Evolutionary conservation across 2,888 invertebrate genomes (phyloP).

Genomic region (Nasonovia ribisnigri): DNA sequence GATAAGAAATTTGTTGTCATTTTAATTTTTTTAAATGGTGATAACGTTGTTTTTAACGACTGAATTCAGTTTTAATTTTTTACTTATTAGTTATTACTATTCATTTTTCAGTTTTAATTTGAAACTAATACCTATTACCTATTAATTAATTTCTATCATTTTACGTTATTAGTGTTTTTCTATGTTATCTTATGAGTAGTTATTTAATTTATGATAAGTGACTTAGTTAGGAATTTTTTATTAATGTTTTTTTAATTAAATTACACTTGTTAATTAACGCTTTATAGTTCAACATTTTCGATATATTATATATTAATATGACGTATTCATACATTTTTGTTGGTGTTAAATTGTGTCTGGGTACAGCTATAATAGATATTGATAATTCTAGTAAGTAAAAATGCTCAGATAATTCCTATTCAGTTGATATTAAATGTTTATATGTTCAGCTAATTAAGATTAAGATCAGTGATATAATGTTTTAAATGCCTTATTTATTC

Average conservation of each 20-base stretch:
- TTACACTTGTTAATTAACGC: background rate
- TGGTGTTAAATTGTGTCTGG: background rate
- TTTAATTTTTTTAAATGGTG: conserved; percentile 27
- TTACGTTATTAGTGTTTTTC: background rate
- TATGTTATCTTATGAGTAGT: background rate
- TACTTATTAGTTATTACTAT: background rate
- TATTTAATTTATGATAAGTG: background rate
- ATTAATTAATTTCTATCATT: background rate
- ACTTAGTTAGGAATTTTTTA: background rate
- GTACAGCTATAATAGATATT: background rate
- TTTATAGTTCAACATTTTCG: background rate
- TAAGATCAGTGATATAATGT: background rate
- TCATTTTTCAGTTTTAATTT: background rate
- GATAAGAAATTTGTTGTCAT: conserved; percentile 17
- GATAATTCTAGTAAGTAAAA: conserved; percentile 13
- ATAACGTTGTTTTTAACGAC: conserved; percentile 36
- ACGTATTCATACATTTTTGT: background rate
- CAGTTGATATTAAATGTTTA: background rate
- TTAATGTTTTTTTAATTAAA: background rate
- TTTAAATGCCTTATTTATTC: background rate
- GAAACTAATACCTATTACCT: background rate
- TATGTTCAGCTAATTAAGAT: background rate
- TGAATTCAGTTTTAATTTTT: background rate
- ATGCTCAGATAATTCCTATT: background rate
- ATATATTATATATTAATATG: background rate